phyloP scores from a whole-genome alignment of 2,113 vertebrate genomes.

The Felis catus region F.catus_Fca126_mat1.0 CM031412.1:224293001-224293500 shows the following conservation, averaged over 20 bases:
- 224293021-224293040: neutral
- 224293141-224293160: neutral
- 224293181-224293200: neutral
- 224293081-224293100: neutral
- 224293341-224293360: neutral
- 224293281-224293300: neutral
- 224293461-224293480: too few species aligned
- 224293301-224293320: neutral
- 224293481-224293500: too few species aligned
- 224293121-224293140: neutral
- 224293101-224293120: neutral
- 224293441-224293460: too few species aligned
- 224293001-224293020: neutral
- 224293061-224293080: neutral
- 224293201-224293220: neutral
- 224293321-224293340: neutral
- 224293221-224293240: neutral
- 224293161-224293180: neutral
- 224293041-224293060: neutral
- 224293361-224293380: neutral
- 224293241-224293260: neutral
- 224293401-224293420: fast-evolving
- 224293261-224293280: neutral
- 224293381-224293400: neutral
- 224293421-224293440: neutral